Conservation (phyloP, 1,140 invertebrate species). For the Meloidogyne chitwoodi region DNA sequence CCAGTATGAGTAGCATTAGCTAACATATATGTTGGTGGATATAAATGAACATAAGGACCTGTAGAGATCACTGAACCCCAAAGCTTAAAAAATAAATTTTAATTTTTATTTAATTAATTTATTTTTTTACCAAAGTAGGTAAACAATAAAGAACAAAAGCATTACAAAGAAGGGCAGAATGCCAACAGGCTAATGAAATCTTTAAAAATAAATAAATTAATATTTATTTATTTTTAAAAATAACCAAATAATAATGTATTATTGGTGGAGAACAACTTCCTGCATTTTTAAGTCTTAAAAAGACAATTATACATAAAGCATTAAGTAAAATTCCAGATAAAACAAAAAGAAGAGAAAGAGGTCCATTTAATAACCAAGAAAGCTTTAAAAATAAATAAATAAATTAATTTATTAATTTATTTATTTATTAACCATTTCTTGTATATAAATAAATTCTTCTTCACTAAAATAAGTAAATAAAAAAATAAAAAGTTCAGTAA, state of each 20-base stretch:
- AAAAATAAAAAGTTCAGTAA: background rate
- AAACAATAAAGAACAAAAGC: conserved; percentile 56
- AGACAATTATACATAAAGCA: conserved; percentile 43
- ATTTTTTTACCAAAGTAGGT: conserved; percentile 40
- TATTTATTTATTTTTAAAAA: background rate
- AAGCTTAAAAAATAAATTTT: conserved; percentile 10
- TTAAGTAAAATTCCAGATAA: conserved; percentile 49
- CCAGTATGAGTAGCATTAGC: conserved; percentile 57
- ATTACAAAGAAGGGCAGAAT: conserved; percentile 51
- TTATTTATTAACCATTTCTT: background rate
- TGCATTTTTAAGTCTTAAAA: conserved; percentile 33
- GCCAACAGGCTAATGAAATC: conserved; percentile 49
- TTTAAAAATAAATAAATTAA: conserved; percentile 6
- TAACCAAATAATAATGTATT: conserved; percentile 57
- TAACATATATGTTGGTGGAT: conserved; percentile 52
- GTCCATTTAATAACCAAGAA: conserved; percentile 52
- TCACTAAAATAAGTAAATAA: background rate
- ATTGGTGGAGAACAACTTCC: conserved; percentile 39
- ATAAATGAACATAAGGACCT: conserved; percentile 46
- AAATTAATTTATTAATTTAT: background rate
- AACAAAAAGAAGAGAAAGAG: conserved; percentile 51
- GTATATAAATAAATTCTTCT: background rate
- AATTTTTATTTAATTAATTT: background rate
- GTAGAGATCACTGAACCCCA: conserved; percentile 46
- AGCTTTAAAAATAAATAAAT: conserved; percentile 13